Evolutionary conservation across 2,888 invertebrate genomes (phyloP), one percentile per base, ranked within the genome.

Genomic region (Trileptium ribeirensis): DNA sequence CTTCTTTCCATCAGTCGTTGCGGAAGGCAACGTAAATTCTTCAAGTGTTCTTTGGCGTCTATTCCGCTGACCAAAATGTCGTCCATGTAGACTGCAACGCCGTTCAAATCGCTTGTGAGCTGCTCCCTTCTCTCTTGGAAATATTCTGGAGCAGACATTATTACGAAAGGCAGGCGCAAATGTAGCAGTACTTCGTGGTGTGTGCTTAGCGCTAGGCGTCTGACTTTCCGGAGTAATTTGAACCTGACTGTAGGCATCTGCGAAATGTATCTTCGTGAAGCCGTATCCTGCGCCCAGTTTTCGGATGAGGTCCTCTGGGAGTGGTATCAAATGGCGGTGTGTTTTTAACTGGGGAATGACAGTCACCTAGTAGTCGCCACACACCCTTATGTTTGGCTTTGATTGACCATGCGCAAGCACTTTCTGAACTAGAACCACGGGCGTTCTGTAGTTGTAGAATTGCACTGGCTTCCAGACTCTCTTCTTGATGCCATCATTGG

Each of bases 51-150:
- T n/a, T 33, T n/a, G 24, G 34, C 38, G 29, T 24, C n/a, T n/a
- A 24, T 67, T 15, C 64, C 64, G 29, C 29, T 78, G 67, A 78
- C 67, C 15, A 78, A 29, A 67, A 78, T 78, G 33, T 78, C 79
- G n/a, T 78, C 81, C 37, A 80, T 34, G 75, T 82, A 81, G 82
- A 81, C 81, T 19, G 81, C 81, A 15, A 82, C 70, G 36, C 81
- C 81, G 2, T 15, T 2, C 74, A 81, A 36, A 82, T 82, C 81
- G 3, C 19, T 2, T 19, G 82, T 82, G 37, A 81, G 82, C 64
- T 82, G 81, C 2, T 82, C 81, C 81, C 81, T 81, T 8, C 67
- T 82, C 67, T 82, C 2, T 67, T 81, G 81, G 70, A 82, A 81
- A 37, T 82, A 82, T 70, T n/a, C 81, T 3, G 79, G 79, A 78